Evolutionary conservation across 2,797 vertebrate species (phyloP).

Genomic region (Pempheris klunzingeri): DNA sequence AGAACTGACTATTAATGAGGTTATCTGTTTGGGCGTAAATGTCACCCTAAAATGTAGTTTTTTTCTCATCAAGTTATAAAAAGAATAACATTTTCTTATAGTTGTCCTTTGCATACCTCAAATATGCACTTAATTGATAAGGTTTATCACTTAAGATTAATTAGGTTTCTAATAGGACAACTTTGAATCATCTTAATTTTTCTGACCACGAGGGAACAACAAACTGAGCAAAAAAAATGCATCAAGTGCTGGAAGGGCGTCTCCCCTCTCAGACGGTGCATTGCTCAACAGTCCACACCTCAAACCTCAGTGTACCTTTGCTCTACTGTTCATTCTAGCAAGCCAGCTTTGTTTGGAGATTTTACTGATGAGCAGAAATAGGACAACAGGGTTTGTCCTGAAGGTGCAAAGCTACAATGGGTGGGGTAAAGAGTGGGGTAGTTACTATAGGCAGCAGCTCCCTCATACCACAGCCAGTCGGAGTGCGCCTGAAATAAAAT

Average conservation of each 20-base stretch:
- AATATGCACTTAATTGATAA: neutral
- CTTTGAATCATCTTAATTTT: neutral
- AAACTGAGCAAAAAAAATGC: neutral
- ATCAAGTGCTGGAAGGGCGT: neutral
- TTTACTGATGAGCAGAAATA: neutral
- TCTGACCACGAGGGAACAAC: neutral
- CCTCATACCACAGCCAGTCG: conserved; percentile 8
- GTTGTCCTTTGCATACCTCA: neutral
- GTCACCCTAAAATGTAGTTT: neutral
- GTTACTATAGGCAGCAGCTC: conserved; percentile 30
- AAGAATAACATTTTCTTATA: neutral
- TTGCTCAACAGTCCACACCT: neutral
- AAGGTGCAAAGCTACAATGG: conserved; percentile 9
- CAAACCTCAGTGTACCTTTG: neutral
- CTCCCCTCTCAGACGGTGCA: too few species aligned
- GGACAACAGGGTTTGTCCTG: conserved; percentile 6
- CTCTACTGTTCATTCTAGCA: neutral
- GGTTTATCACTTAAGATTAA: too few species aligned
- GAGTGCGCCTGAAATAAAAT: conserved; percentile 19
- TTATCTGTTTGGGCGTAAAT: neutral
- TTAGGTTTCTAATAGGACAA: too few species aligned
- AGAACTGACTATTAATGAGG: neutral
- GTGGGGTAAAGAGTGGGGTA: neutral
- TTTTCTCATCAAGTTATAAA: neutral
- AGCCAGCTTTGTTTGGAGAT: conserved; percentile 9